A percentile compares a stretch with the other conserved stretches of the same genome.
These are phyloP conservation scores for Microchirus variegatus DNA, from an alignment of 2,797 vertebrate genomes.

Conservation along the genomic window DNA sequence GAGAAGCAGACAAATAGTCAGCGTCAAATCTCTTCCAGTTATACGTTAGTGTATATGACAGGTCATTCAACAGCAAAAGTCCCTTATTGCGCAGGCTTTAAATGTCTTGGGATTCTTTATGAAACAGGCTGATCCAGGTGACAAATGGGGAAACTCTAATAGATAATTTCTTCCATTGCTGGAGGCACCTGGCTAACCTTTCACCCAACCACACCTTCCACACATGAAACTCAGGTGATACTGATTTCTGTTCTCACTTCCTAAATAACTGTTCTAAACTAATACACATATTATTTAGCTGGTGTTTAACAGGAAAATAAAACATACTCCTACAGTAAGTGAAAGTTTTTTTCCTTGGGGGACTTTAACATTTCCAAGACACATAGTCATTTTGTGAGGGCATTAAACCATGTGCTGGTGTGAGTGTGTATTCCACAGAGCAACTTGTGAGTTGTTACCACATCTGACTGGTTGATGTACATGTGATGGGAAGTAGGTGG, in stretches of 20 bases:
- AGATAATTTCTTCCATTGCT: not conserved
- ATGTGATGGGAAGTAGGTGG: constrained; percentile 6
- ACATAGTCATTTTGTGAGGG: too few species aligned
- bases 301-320: too few species aligned
- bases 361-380: too few species aligned
- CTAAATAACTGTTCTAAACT: too few species aligned
- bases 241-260: too few species aligned
- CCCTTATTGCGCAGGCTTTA: constrained; percentile 4
- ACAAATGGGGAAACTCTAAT: not conserved
- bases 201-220: not conserved
- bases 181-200: not conserved
- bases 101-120: not conserved
- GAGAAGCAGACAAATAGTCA: not conserved
- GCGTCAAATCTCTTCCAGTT: not conserved
- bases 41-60: not conserved
- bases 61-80: not conserved
- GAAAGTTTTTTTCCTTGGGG: too few species aligned
- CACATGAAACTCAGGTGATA: not conserved
- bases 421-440: too few species aligned
- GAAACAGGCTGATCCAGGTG: not conserved
- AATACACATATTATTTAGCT: too few species aligned
- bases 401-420: too few species aligned
- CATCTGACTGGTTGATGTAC: not conserved
- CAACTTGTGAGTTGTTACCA: not conserved
- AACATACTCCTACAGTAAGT: too few species aligned